Evolutionary conservation across 2,888 invertebrate genomes (phyloP), one percentile per base, ranked within the genome.

Genomic region (Ectobius pallidus): DNA sequence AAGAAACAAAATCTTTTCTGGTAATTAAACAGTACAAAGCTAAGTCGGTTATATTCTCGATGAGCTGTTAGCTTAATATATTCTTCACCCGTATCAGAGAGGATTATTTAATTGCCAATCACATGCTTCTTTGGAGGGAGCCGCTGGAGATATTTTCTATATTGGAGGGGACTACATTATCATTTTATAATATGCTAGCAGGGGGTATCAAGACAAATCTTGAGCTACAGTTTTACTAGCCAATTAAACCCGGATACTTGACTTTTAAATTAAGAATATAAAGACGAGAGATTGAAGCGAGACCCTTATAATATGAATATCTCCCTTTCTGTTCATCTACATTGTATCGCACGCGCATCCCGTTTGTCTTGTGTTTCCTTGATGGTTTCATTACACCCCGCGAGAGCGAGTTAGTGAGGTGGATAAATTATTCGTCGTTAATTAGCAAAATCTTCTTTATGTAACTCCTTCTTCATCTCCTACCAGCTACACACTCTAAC

Each of bases 381-480:
- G 65, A 65, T 70, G 70, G 70, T 70, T 70, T 70, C 42, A 70
- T 70, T 70, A 70, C 61, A 70, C 42, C 70, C 70, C 65, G 65
- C 65, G 4, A 46, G 65, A 65, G 65, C 25, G 61, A 71, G 71
- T 71, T 63, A 71, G 71, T 63, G 71, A 71, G 49, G 46, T 62
- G 71, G 63, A 71, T 71, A 71, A 71, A 71, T 71, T 71, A 71
- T 71, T 71, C 63, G 34, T 71, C 71, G 71, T 63, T 71, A 71
- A 71, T 71, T 71, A 71, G 71, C 63, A 63, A 63, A 70, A 71
- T 71, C 71, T 71, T 71, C 63, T 71, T 70, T 73, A 70, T 65
- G 55, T 55, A 62, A 32, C 65, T 65, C 65, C 65, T 44, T 46
- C 61, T 32, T 18, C 61, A 30, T 52, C 42, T 14, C 61, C 32